Base-by-base conservation (phyloP, 1,140 invertebrate genomes). In the Pogonognathellus flavescens region DNA sequence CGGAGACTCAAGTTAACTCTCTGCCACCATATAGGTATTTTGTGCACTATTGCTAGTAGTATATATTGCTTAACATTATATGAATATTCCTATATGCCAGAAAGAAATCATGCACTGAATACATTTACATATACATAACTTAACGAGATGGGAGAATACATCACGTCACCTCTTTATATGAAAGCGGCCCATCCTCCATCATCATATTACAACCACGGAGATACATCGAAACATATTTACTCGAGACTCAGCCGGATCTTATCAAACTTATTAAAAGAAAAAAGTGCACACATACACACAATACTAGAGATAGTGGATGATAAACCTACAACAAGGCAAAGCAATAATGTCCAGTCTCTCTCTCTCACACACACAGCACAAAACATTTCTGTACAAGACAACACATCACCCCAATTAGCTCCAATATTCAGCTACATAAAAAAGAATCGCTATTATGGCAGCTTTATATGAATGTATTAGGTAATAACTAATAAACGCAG, bases 371-470 rank as follows among this genome's bases (percentile, higher is more conserved):
- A 59, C 62, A 25, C 20, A 66, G 11, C 22, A 18, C 59, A 66
- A 10, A 66, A 10, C 22, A 66, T 13, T 25, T 14, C 53, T 14
- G n/a, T 13, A 57, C 41, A 76, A 76, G 70, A 76, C 70, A 76
- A 76, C 70, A 76, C 70, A 76, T 76, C 70, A 76, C 70, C 70
- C 70, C 70, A 76, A 76, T 76, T 76, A 76, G 70, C 70, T 76
- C 31, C 70, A 76, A 76, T 76, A 76, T 76, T 76, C 70, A 76
- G 9, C 70, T 8, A 5, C 31, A 31, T 13, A 76, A 76, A 76
- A 76, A 50, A 76, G 25, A 76, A 50, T 76, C 5, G 31, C 70
- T 18, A 50, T 50, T n/a, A 76, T 76, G 70, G 70, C 70, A 76
- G 70, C 41, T 76, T 76, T 76, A 76, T 76, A 14, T n/a, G 41